A percentile compares a stretch with the other conserved stretches of the same genome.
These are phyloP conservation scores for Camelus bactrianus DNA, from an alignment of 2,113 vertebrate genomes.

Conservation along the genomic window DNA sequence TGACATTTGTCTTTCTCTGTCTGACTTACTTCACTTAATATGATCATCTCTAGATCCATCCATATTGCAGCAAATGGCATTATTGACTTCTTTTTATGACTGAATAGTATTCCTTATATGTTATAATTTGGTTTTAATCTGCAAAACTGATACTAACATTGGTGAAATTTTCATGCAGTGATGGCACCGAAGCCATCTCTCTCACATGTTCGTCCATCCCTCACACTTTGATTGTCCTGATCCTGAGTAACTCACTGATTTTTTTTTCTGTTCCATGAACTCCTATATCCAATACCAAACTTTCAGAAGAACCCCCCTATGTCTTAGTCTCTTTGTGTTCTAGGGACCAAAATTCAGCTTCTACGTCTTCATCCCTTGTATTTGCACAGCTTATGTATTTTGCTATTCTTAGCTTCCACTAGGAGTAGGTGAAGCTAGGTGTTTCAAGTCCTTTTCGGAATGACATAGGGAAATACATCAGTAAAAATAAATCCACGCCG, in stretches of 20 bases:
- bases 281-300: background rate
- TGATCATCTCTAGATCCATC: too few species aligned
- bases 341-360: background rate
- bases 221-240: background rate
- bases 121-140: background rate
- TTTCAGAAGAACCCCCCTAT: background rate
- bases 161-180: background rate
- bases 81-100: too few species aligned
- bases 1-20: too few species aligned
- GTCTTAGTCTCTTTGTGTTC: background rate
- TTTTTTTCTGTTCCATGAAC: background rate
- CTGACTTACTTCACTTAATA: too few species aligned
- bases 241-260: background rate
- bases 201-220: background rate
- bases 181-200: background rate
- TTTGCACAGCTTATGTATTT: slow-evolving; percentile 14
- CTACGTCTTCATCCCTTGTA: background rate
- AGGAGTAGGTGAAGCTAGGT: background rate
- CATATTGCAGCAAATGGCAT: too few species aligned
- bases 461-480: background rate
- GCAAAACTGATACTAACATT: background rate
- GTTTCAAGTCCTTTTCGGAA: background rate
- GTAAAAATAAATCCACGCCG: background rate
- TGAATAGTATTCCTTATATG: background rate
- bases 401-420: background rate